Evolutionary conservation across 2,888 invertebrate genomes (phyloP), one percentile per base, ranked within the genome.

Genomic region (Drosophila algonquin): DNA sequence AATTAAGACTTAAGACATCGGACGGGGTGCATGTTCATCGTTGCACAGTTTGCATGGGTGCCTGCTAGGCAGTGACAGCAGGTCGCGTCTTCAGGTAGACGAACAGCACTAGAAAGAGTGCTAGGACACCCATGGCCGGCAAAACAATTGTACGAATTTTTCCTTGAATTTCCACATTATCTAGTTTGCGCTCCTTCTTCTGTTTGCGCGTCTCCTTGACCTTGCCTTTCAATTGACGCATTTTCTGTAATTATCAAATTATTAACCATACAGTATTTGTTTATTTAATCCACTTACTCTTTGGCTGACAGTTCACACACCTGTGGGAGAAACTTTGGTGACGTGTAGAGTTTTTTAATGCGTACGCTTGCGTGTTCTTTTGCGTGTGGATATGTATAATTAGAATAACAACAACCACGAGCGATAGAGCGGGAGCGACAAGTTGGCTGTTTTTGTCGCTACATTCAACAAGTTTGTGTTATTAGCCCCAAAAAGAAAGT

Each of bases 161-260:
- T 89, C 95, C 95, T 85, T 96, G 95, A 90, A 95, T 95, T 91
- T 95, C 95, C 9, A 95, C 93, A 87, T 97, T 97, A 78, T 97
- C 97, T 92, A 96, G 95, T 92, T 96, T 96, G 44, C 97, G 94
- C 89, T 97, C 96, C 85, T 95, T 95, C 90, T 96, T 96, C 92
- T 97, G 97, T 90, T 95, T 95, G 12, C 95, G 95, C 0, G 95
- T 96, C 93, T 97, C 97, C 93, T 97, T 97, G 52, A 95, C 94
- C 90, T 95, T 95, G 56, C 96, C 96, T 90, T 96, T 97, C 47
- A 96, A 92, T 90, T 96, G 96, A 78, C 96, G 94, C 97, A 97
- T 97, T 77, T 83, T 93, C 74, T 71, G 40, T n/a, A 54, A 16
- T 27, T 14, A 40, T 12, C 3, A 2, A 40, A 40, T 2, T 14